These are phyloP conservation scores for Acanthosepion lycidas DNA, from an alignment of 2,888 invertebrate species.

Conservation along the genomic window DNA sequence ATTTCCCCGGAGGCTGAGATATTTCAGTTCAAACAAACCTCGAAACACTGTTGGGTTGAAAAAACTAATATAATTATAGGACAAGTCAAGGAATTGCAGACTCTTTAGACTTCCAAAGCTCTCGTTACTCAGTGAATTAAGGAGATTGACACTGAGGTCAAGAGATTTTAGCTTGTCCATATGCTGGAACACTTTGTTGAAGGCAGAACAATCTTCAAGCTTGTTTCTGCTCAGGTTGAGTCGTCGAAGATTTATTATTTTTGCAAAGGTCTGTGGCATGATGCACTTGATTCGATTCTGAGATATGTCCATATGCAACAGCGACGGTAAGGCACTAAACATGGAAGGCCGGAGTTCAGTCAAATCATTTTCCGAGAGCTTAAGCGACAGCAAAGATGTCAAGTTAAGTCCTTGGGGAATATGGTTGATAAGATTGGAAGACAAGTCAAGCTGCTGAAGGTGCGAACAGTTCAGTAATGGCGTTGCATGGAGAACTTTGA, in stretches of 20 bases:
- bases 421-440: constrained; percentile 35
- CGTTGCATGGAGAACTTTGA: background rate
- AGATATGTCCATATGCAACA: background rate
- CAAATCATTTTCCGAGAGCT: constrained; percentile 2
- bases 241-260: background rate
- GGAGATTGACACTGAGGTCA: constrained; percentile 33
- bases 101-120: background rate
- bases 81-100: background rate
- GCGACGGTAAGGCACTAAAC: constrained; percentile 25
- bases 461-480: background rate
- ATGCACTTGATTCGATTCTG: constrained; percentile 33
- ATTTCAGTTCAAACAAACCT: background rate
- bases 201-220: background rate
- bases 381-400: background rate
- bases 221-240: constrained; percentile 34
- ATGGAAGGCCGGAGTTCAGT: background rate
- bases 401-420: background rate
- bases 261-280: background rate
- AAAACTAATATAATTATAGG: constrained; percentile 3
- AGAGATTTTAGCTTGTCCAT: background rate
- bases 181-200: constrained; percentile 23
- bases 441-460: background rate
- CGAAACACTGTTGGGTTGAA: background rate
- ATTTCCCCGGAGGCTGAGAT: constrained; percentile 10
- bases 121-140: background rate